Percentiles rank a stretch among this genome's conserved stretches.
Evolutionary conservation across 2,113 vertebrate genomes (phyloP).

Genomic region (Aptenodytes forsteri): DNA sequence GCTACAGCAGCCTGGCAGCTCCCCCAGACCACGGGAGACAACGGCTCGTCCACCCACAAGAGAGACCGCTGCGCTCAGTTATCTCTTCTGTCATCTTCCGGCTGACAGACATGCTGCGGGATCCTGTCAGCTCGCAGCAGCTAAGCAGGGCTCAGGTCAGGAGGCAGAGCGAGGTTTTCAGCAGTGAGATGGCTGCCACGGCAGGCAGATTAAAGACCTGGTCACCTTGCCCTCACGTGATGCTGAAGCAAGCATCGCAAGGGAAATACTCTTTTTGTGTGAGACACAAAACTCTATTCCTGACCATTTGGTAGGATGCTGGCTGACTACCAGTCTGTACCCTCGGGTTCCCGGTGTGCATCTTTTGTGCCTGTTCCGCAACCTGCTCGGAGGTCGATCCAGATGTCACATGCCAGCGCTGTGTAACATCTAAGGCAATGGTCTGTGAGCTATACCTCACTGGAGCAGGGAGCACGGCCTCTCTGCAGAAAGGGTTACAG

Average conservation of each 20-base stretch:
- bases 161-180: background rate
- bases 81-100: background rate
- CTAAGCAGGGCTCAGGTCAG: background rate
- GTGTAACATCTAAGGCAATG: background rate
- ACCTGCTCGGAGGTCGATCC: background rate
- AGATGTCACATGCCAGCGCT: background rate
- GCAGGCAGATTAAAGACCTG: background rate
- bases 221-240: background rate
- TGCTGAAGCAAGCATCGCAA: background rate
- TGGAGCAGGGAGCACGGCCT: background rate
- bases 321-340: background rate
- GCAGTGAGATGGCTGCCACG: background rate
- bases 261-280: background rate
- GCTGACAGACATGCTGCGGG: background rate
- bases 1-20: background rate
- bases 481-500: background rate
- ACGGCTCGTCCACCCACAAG: fast-evolving
- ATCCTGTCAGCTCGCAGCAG: background rate
- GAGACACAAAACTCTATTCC: background rate
- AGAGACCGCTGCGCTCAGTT: background rate
- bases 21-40: fast-evolving
- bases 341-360: fast-evolving
- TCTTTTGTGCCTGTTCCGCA: background rate
- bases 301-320: background rate
- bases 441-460: background rate